Evolutionary conservation across 1,140 invertebrate species (phyloP), one percentile per base, ranked within the genome.

Genomic region (Laupala kohalensis): DNA sequence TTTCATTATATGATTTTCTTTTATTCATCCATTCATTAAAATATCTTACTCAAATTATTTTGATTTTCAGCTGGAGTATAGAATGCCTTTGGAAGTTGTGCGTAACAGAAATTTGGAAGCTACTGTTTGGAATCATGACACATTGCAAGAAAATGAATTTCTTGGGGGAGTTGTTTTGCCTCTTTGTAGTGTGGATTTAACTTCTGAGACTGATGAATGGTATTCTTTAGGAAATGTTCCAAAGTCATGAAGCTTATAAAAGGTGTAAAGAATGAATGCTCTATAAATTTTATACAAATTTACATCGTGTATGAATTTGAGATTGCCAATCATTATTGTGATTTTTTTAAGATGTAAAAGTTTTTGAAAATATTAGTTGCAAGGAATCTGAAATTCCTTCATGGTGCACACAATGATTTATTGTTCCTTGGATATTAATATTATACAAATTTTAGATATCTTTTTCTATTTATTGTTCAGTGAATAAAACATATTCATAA

Each of bases 71-170:
- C 82, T 97, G 77, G 92, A 94, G 77, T 97, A 96, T 78, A 85
- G 92, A 74, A 87, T 97, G 82, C 87, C 92, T 2, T 77, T 95
- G 64, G 92, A 96, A 69, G 87, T 92, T 30, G 85, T 98, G 3
- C 85, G 87, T 75, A 82, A 85, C 69, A 85, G 90, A 69, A 87
- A 84, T 5, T 81, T 98, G 19, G 92, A 97, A 82, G 93, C 96
- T 0, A 96, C 95, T 0, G 90, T 98, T 19, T 97, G 95, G 95
- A 92, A 94, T 79, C 92, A 96, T 78, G 95, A 97, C 80, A 88
- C 92, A 15, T 80, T 98, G n/a, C 94, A 95, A 79, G 95, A 97
- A 81, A 97, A 98, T 82, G 92, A 94, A 81, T 95, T 97, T 80
- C 84, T 97, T 0, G 96, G 96, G 28, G 94, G 94, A 26, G 89